Evolutionary conservation across 2,888 invertebrate species (phyloP).

Genomic region (Oithona nana): DNA sequence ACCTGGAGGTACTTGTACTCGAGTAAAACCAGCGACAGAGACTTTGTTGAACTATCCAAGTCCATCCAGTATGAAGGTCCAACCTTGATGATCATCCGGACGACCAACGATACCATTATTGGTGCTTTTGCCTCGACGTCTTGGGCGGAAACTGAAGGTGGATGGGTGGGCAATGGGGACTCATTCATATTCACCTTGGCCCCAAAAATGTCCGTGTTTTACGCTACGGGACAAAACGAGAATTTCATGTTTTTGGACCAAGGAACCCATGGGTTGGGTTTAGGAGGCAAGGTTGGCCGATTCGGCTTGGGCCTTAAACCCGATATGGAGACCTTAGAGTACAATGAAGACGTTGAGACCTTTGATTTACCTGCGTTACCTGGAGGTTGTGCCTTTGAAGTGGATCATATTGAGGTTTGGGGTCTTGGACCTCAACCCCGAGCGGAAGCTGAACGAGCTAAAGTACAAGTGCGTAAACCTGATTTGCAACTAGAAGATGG

Average conservation of each 20-base stretch:
- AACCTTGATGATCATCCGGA: conserved; percentile 7
- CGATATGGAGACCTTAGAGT: not conserved
- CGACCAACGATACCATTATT: not conserved
- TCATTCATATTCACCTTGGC: conserved; percentile 10
- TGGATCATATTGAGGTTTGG: conserved; percentile 12
- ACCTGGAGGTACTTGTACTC: conserved; percentile 13
- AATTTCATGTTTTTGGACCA: not conserved
- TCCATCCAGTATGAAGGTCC: conserved; percentile 10
- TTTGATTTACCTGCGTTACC: conserved; percentile 4
- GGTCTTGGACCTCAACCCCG: conserved; percentile 9
- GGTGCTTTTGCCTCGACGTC: conserved; percentile 15
- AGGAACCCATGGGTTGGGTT: not conserved
- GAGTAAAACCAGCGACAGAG: conserved; percentile 9
- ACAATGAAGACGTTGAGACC: conserved; percentile 4
- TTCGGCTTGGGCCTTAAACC: conserved; percentile 3
- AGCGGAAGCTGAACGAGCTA: not conserved
- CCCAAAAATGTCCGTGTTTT: conserved; percentile 16
- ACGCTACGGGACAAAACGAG: conserved; percentile 15
- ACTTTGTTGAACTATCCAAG: not conserved
- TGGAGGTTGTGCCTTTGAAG: not conserved
- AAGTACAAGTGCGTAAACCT: conserved; percentile 1
- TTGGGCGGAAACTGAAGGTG: conserved; percentile 14
- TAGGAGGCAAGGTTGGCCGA: not conserved
- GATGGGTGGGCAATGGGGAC: conserved; percentile 17
- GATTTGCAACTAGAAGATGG: not conserved